These are phyloP conservation scores for Galerucella pusilla DNA, from an alignment of 2,888 invertebrate species.

Conservation along the genomic window DNA sequence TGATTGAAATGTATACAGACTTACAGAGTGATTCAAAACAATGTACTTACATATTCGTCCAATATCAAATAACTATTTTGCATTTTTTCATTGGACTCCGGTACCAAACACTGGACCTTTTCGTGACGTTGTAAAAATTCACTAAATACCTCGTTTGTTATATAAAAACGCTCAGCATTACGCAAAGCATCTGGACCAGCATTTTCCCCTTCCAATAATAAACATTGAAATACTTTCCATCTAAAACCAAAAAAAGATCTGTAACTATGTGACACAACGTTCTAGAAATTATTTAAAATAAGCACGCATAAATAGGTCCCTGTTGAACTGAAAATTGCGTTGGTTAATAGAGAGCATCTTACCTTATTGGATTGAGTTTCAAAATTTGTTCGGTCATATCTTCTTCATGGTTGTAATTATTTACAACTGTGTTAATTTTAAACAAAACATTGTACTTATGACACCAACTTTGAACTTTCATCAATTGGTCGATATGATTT, in stretches of 20 bases:
- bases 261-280: too few species aligned
- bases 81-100: conserved; percentile 67
- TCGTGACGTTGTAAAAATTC: conserved; percentile 64
- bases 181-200: conserved; percentile 64
- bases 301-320: too few species aligned
- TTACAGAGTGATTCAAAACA: too few species aligned
- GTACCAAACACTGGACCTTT: conserved; percentile 63
- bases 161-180: conserved; percentile 65
- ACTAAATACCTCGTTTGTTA: conserved; percentile 63
- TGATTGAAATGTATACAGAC: too few species aligned
- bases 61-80: conserved; percentile 68
- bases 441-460: conserved; percentile 64
- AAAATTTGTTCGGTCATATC: conserved; percentile 64
- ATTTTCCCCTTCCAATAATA: conserved; percentile 67
- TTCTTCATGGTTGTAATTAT: conserved; percentile 66
- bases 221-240: conserved; percentile 67
- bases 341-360: conserved; percentile 34
- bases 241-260: conserved; percentile 45
- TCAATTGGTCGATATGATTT: conserved; percentile 63
- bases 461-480: conserved; percentile 64
- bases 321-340: too few species aligned
- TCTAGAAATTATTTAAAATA: too few species aligned
- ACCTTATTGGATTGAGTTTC: conserved; percentile 63
- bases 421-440: conserved; percentile 69
- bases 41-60: conserved; percentile 65